Percentiles rank a stretch among this genome's conserved stretches.
Conservation (phyloP, 2,888 invertebrate species). For the Miltochrista miniata region DNA sequence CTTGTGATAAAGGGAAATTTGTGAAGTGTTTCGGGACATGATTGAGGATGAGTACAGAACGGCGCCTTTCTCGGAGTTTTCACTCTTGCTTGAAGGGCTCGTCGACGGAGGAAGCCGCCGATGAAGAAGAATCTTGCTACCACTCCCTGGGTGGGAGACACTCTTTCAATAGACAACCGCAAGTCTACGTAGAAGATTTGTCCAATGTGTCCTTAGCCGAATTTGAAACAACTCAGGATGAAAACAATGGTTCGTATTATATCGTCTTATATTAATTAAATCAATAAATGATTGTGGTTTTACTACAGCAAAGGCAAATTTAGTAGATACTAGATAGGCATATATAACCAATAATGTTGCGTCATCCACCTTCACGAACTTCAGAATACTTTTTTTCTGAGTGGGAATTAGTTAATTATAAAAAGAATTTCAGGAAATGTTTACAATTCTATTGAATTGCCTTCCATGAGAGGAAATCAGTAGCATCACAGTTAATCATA, state of each 20-base stretch:
- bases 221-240: constrained; percentile 72
- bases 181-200: constrained; percentile 76
- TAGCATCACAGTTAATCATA: too few species aligned
- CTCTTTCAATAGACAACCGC: constrained; percentile 69
- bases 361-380: too few species aligned
- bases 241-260: constrained; percentile 63
- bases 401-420: too few species aligned
- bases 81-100: constrained; percentile 87
- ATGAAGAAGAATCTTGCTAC: constrained; percentile 77
- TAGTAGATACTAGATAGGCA: neutral
- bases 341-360: neutral
- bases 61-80: constrained; percentile 86
- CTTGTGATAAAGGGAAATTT: constrained; percentile 40
- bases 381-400: too few species aligned
- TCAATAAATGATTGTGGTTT: too few species aligned
- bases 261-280: too few species aligned
- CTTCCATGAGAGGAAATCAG: too few species aligned
- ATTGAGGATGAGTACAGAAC: constrained; percentile 80
- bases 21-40: constrained; percentile 64
- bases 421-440: too few species aligned
- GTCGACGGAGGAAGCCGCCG: constrained; percentile 78
- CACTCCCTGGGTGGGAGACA: constrained; percentile 76
- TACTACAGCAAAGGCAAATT: too few species aligned
- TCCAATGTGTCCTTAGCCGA: constrained; percentile 73
- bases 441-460: too few species aligned